Evolutionary conservation across 2,113 vertebrate genomes (phyloP).

Genomic region (Anseranas semipalmata): DNA sequence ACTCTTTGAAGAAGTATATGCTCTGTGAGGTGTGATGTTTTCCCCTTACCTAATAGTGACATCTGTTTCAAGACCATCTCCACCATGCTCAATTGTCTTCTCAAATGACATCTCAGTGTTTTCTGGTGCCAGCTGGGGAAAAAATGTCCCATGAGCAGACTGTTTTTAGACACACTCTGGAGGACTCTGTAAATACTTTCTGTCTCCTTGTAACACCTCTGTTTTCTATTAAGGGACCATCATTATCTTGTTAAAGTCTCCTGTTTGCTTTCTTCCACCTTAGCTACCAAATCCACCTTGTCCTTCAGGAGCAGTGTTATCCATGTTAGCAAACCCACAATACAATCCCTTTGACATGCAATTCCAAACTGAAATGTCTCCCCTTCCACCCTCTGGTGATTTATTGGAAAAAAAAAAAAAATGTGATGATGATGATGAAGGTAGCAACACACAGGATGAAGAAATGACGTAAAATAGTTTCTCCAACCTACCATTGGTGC

Average conservation of each 20-base stretch:
- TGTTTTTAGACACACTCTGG: background rate
- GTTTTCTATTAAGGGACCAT: background rate
- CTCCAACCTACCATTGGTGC: constrained; percentile 88
- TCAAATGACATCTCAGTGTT: constrained; percentile 93
- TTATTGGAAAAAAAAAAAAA: background rate
- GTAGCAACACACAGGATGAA: background rate
- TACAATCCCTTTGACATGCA: background rate
- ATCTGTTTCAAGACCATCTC: constrained; percentile 87
- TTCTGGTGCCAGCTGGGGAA: constrained; percentile 85
- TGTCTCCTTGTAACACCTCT: background rate
- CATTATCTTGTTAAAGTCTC: background rate
- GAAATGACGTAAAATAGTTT: background rate
- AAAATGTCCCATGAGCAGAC: background rate
- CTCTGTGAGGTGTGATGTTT: accelerated
- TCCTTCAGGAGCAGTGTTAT: background rate
- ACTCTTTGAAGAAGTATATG: background rate
- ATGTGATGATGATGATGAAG: background rate
- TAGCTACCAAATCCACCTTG: background rate
- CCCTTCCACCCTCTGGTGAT: background rate
- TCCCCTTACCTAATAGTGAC: constrained; percentile 85
- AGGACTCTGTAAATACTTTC: background rate
- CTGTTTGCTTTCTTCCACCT: background rate
- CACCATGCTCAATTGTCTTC: constrained; percentile 85
- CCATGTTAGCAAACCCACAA: background rate
- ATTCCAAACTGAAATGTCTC: background rate